Percentiles rank a stretch among this genome's conserved stretches.
phyloP scores from a whole-genome alignment of 2,888 invertebrate genomes.

The Scaeva pyrastri region DNA sequence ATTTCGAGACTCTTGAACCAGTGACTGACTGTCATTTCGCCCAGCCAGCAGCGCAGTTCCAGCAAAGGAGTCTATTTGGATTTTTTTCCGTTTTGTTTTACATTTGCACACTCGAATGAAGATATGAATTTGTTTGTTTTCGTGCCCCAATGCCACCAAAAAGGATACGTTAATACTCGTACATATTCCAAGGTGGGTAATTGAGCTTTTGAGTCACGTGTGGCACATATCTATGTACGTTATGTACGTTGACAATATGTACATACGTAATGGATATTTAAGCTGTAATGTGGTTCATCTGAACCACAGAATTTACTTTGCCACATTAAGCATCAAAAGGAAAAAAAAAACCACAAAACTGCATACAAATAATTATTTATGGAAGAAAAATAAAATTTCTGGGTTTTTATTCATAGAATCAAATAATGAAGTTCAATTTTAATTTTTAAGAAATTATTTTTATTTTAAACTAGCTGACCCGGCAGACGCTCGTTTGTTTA shows the following conservation, averaged over 20 bases:
- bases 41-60: not conserved
- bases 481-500: no score
- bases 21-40: no score
- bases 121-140: constrained; percentile 43
- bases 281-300: not conserved
- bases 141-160: constrained; percentile 10
- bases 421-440: no score
- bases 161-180: constrained; percentile 8
- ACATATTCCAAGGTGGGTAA: constrained; percentile 7
- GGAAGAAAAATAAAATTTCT: no score
- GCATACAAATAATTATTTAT: not conserved
- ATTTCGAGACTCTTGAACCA: not conserved
- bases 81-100: not conserved
- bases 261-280: not conserved
- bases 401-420: no score
- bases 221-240: not conserved
- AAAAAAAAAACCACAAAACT: not conserved
- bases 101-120: constrained; percentile 9
- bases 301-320: not conserved
- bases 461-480: no score
- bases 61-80: not conserved
- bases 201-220: constrained; percentile 36
- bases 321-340: not conserved
- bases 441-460: no score
- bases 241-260: constrained; percentile 3